Evolutionary conservation across 2,113 vertebrate genomes (phyloP), one percentile per base, ranked within the genome.

Genomic region (Prochilodus magdalenae): DNA sequence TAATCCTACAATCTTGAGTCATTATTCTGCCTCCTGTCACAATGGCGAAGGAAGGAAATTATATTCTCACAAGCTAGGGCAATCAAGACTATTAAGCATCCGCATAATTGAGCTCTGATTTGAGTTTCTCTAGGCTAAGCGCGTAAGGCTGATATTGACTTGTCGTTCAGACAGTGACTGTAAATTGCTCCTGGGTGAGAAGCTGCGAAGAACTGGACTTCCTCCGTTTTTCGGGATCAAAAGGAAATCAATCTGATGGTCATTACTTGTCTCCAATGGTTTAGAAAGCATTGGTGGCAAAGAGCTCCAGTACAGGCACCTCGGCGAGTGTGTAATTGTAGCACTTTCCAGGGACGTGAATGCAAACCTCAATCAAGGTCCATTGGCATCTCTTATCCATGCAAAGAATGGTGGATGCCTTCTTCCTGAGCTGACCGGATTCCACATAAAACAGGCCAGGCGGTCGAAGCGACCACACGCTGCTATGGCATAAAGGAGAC

Each of bases 231-330:
- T 44, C 29, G 63, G n/a, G 24, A 70, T 87, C 83, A 81, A 81
- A 89, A 63, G 33, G 84, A 83, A 92, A 93, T 93, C 92, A 88
- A 91, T 92, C 81, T 36, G 75, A 76, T 80, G 20, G 83, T 80
- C 84, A 85, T 81, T 79, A 79, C 80, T 57, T 76, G 69, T 36
- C 75, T 73, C 75, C 77, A 70, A 49, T 84, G 63, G 87, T 40
- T 24, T 14, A 29, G 57, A 27, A 30, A 27, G 4, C 18, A 49
- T 40, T 83, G 51, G 88, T 87, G 86, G 85, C 49, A 84, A 82
- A 86, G 84, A 67, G 27, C 24, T 53, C 84, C 65, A 65, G 81
- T 27, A 40, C 75, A 57, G 77, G 75, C 75, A 73, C 85, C 72
- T 84, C 79, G 87, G 86, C 81, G 84, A 76, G 78, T 44, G 49